phyloP scores from a whole-genome alignment of 2,797 vertebrate genomes.

The Tenualosa ilisha region DNA sequence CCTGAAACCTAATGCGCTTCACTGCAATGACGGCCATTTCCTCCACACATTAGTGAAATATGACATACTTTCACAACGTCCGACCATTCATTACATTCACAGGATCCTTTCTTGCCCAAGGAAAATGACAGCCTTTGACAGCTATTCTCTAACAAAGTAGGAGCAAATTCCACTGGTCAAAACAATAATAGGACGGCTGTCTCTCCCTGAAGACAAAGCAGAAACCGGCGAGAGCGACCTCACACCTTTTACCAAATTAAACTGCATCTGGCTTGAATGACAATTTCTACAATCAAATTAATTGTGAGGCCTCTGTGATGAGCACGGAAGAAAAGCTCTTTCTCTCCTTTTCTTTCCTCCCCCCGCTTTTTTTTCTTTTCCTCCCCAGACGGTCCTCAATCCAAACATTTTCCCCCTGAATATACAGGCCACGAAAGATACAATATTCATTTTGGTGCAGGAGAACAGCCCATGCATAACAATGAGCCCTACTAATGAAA shows the following conservation, averaged over 20 bases:
- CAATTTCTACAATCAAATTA: slow-evolving; percentile 38
- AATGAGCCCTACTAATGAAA: slow-evolving; percentile 94
- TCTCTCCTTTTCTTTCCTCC: slow-evolving; percentile 15
- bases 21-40: slow-evolving; percentile 7
- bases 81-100: not conserved
- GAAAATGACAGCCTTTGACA: slow-evolving; percentile 25
- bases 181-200: slow-evolving; percentile 31
- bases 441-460: slow-evolving; percentile 90
- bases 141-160: slow-evolving; percentile 20
- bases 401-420: slow-evolving; percentile 45
- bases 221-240: slow-evolving; percentile 33
- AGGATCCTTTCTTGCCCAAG: not conserved
- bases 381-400: slow-evolving; percentile 18
- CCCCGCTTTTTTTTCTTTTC: not conserved
- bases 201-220: slow-evolving; percentile 32
- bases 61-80: slow-evolving; percentile 15
- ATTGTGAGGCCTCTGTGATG: slow-evolving; percentile 36
- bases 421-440: slow-evolving; percentile 77
- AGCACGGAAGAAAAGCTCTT: not conserved
- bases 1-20: slow-evolving; percentile 23
- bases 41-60: slow-evolving; percentile 17
- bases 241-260: slow-evolving; percentile 37
- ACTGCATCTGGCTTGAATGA: slow-evolving; percentile 44
- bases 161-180: slow-evolving; percentile 21
- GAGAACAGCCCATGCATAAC: slow-evolving; percentile 90